Evolutionary conservation across 1,140 invertebrate species (phyloP).

Genomic region (Ectropis grisescens): DNA sequence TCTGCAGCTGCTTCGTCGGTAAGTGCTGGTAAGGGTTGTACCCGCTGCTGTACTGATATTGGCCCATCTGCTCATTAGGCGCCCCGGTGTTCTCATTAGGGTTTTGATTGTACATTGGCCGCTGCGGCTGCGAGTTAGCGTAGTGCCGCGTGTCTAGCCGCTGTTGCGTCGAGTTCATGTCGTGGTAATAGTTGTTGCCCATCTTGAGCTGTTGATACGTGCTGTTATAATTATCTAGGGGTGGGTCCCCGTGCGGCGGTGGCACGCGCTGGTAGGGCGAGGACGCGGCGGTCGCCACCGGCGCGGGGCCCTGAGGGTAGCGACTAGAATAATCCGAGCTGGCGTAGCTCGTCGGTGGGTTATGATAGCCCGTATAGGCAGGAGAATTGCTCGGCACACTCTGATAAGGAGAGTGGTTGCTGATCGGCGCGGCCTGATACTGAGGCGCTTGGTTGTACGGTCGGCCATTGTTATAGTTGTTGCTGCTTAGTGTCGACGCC

Average conservation of each 20-base stretch:
- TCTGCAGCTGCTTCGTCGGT: slow-evolving; percentile 69
- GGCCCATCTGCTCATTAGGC: slow-evolving; percentile 15
- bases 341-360: slow-evolving; percentile 59
- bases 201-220: slow-evolving; percentile 52
- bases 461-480: slow-evolving; percentile 33
- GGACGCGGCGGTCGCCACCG: too few relatives aligned
- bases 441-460: slow-evolving; percentile 29
- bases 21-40: slow-evolving; percentile 73
- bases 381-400: slow-evolving; percentile 61
- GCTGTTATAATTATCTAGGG: slow-evolving; percentile 46
- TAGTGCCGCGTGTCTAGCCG: slow-evolving; percentile 36
- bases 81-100: slow-evolving; percentile 15
- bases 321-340: slow-evolving; percentile 61
- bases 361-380: slow-evolving; percentile 53
- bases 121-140: slow-evolving; percentile 34
- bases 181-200: slow-evolving; percentile 37
- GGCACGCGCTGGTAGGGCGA: slow-evolving; percentile 72
- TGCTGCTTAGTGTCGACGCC: slow-evolving; percentile 16
- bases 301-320: slow-evolving; percentile 63
- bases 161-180: slow-evolving; percentile 30
- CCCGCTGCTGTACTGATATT: slow-evolving; percentile 56
- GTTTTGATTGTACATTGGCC: slow-evolving; percentile 27
- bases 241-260: slow-evolving; percentile 62
- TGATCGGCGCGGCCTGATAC: slow-evolving; percentile 25
- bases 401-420: slow-evolving; percentile 52